These are phyloP conservation scores for Heliconius sara DNA, from an alignment of 2,888 invertebrate genomes.

Conservation along the genomic window DNA sequence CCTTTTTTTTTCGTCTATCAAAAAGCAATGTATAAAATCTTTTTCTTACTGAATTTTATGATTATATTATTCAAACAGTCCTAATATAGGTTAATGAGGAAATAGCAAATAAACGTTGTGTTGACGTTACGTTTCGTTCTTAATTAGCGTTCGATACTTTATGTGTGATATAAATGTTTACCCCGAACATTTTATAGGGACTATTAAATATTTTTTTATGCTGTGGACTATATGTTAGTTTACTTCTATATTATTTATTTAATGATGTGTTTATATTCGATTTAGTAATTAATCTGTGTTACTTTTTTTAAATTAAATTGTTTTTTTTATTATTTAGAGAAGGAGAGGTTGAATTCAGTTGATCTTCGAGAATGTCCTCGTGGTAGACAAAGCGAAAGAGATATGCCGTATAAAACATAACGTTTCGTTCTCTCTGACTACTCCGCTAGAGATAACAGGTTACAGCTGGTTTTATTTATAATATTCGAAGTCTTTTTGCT, in stretches of 20 bases:
- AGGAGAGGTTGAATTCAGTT: too few relatives aligned
- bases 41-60: conserved; percentile 6
- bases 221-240: conserved; percentile 19
- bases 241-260: conserved; percentile 2
- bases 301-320: background rate
- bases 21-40: background rate
- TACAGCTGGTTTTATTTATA: too few relatives aligned
- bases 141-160: conserved; percentile 22
- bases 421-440: too few relatives aligned
- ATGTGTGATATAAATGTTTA: conserved; percentile 23
- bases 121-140: conserved; percentile 27
- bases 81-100: conserved; percentile 25
- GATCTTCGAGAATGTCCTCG: too few relatives aligned
- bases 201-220: conserved; percentile 20
- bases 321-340: too few relatives aligned
- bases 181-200: conserved; percentile 7
- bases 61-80: background rate
- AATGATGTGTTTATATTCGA: background rate
- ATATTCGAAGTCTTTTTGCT: conserved; percentile 29
- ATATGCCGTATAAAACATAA: too few relatives aligned
- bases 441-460: too few relatives aligned
- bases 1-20: background rate
- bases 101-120: conserved; percentile 28
- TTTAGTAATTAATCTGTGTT: background rate
- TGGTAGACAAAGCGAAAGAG: too few relatives aligned